A percentile compares a stretch with the other conserved stretches of the same genome.
Evolutionary conservation across 2,888 invertebrate species (phyloP).

Genomic region (Cyclophora punctaria): DNA sequence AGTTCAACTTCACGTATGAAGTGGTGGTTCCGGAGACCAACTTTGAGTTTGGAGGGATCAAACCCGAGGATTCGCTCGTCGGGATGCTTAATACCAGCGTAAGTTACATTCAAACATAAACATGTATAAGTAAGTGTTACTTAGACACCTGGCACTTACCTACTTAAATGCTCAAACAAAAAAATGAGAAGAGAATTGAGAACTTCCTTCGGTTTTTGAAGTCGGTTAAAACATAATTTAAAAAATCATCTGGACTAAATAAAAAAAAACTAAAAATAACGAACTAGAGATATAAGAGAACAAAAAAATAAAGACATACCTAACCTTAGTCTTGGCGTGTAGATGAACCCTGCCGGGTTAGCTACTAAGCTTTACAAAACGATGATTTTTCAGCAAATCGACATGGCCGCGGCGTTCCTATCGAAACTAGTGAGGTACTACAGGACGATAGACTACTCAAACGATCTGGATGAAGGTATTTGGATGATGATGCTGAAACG

Average conservation of each 20-base stretch:
- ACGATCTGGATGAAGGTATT: constrained; percentile 81
- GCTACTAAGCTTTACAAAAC: neutral
- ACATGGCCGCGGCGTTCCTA: constrained; percentile 85
- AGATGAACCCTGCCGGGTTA: no score
- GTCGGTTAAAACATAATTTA: no score
- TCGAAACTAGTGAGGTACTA: constrained; percentile 78
- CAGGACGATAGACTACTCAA: constrained; percentile 73
- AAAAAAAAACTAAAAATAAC: no score
- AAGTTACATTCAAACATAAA: constrained; percentile 23
- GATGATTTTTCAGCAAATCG: constrained; percentile 75
- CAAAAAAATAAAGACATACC: no score
- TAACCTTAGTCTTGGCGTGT: no score
- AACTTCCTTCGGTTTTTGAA: no score
- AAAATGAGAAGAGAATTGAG: no score
- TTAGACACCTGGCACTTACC: no score
- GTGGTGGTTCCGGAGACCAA: constrained; percentile 78
- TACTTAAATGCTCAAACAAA: no score
- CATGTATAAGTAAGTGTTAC: no score
- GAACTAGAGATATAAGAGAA: no score
- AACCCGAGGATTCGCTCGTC: constrained; percentile 76
- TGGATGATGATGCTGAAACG: constrained; percentile 88
- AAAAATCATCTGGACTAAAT: no score
- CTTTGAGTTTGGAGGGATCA: constrained; percentile 75
- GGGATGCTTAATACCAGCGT: constrained; percentile 77
- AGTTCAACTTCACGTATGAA: constrained; percentile 84